Base-by-base conservation (phyloP, 2,888 invertebrate species). In the Cyclophora punctaria region DNA sequence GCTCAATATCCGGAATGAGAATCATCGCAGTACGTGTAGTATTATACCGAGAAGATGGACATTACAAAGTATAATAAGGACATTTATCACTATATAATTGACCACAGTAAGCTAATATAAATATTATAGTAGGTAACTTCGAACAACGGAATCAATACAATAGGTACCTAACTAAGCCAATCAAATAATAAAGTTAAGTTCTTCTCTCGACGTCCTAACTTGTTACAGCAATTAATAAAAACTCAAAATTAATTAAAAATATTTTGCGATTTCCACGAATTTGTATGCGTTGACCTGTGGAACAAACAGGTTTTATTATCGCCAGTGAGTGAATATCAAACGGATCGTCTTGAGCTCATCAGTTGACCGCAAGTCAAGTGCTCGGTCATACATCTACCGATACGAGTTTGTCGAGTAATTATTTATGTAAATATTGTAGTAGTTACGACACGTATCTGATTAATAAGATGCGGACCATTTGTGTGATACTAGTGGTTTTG, bases 301-400 rank as follows among this genome's bases (percentile, higher is more conserved):
- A 53, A 52, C 53, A 64, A 71, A 71, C 71, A 56, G 71, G 71
- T 73, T 73, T 62, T 62, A 49, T 49, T 54, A 37, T 37, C 37
- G 5, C 4, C 37, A 37, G 5, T 37, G 52, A 52, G 5, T 37
- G 52, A 52, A 60, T 63, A 63, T 57, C 55, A 60, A 57, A 53
- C 57, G 52, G 53, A 54, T 57, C 59, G 63, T 52, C 59, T 62
- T 62, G 64, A 65, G 60, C 63, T 64, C 59, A 65, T 66, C 65
- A 71, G 71, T 74, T 63, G 63, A 60, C 60, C 65, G 57, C 56
- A 50, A 49, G 56, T 37, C 53, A 58, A 58, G 58, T 63, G 65
- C 57, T 56, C 58, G 55, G 48, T 51, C 55, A 47, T 41, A 46
- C 53, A 52, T 51, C 34, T 49, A 49, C 43, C 48, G 45, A 5